A percentile compares a stretch with the other conserved stretches of the same genome.
Evolutionary conservation across 2,888 invertebrate genomes (phyloP).

Genomic region (Rhamnusium bicolor): DNA sequence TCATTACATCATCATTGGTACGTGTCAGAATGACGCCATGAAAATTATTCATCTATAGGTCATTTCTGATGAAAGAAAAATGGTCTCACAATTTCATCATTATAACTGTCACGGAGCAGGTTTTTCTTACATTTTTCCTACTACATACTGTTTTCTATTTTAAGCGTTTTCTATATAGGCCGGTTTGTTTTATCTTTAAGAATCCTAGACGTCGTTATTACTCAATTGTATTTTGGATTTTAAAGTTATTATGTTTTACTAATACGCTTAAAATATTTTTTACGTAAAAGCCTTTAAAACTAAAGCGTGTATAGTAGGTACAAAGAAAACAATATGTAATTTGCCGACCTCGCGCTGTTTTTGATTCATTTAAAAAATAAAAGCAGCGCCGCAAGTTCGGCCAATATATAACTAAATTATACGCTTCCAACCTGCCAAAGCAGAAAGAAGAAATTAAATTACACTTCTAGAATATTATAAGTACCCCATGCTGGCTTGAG

Average conservation of each 20-base stretch:
- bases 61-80: too few species aligned
- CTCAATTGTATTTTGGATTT: background rate
- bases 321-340: background rate
- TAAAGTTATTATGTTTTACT: background rate
- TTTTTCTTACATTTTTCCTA: background rate
- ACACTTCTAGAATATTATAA: slow-evolving; percentile 34
- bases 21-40: too few species aligned
- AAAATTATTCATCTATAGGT: too few species aligned
- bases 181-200: too few species aligned
- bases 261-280: background rate
- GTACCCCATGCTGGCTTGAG: slow-evolving; percentile 32
- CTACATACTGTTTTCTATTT: background rate
- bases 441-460: slow-evolving; percentile 31
- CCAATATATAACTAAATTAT: slow-evolving; percentile 29
- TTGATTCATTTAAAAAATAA: background rate
- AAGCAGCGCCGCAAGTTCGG: background rate
- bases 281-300: background rate
- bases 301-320: background rate
- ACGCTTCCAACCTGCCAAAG: slow-evolving; percentile 26
- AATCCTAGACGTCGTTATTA: background rate
- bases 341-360: background rate
- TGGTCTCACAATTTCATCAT: too few species aligned
- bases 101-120: too few species aligned
- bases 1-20: too few species aligned
- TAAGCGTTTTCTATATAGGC: too few species aligned